These are phyloP conservation scores for Scophthalmus maximus DNA, from an alignment of 2,113 vertebrate species.

Conservation along the genomic window DNA sequence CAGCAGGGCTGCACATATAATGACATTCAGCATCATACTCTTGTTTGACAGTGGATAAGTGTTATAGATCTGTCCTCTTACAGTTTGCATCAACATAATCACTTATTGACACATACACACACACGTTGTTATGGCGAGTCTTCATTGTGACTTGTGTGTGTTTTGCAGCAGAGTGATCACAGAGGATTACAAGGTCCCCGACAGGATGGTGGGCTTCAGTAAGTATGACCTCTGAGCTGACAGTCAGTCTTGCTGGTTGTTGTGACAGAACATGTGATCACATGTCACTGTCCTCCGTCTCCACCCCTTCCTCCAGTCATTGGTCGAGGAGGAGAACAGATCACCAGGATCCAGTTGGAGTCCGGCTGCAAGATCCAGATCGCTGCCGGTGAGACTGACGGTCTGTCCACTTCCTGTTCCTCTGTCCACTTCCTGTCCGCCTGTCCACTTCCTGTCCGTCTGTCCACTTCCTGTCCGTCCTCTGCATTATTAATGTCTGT, in stretches of 20 bases:
- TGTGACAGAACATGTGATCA: no score
- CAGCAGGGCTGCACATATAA: slow-evolving; percentile 10
- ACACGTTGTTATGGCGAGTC: background rate
- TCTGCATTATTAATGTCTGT: background rate
- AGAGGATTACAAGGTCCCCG: slow-evolving; percentile 98
- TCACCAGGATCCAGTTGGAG: slow-evolving; percentile 96
- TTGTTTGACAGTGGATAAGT: slow-evolving; percentile 33
- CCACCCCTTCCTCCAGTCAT: slow-evolving; percentile 85
- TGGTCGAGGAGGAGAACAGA: slow-evolving; percentile 97
- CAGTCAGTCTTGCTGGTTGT: no score
- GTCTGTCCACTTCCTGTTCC: background rate
- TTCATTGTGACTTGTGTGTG: slow-evolving; percentile 31
- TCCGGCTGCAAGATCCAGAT: slow-evolving; percentile 99
- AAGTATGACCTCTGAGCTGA: slow-evolving; percentile 76
- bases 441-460: background rate
- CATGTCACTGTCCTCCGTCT: background rate
- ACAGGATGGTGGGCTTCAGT: slow-evolving; percentile 99
- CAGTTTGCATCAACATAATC: slow-evolving; percentile 35
- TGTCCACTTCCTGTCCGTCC: no score
- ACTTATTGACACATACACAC: slow-evolving; percentile 49
- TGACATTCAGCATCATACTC: slow-evolving; percentile 37
- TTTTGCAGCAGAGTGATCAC: slow-evolving; percentile 91
- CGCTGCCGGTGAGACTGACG: slow-evolving; percentile 87
- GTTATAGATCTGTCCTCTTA: slow-evolving; percentile 55
- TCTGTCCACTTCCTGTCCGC: background rate